Conservation (phyloP, 2,888 invertebrate species). For the Hypsopygia costalis region DNA sequence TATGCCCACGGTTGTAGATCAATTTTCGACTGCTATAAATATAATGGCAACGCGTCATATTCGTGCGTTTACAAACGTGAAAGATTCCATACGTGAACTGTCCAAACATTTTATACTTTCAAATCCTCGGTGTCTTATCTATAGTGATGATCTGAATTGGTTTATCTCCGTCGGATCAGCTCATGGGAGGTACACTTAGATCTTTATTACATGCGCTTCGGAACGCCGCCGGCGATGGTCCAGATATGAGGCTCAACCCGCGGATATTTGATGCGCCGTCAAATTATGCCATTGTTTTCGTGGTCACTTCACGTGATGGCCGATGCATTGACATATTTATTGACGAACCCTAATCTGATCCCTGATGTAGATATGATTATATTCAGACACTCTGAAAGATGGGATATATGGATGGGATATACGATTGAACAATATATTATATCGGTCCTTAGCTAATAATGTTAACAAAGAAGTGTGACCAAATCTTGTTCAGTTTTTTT, state of each 20-base stretch:
- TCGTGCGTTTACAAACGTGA: slow-evolving; percentile 68
- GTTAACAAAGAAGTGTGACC: no score
- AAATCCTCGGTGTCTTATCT: slow-evolving; percentile 70
- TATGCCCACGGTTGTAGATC: slow-evolving; percentile 27
- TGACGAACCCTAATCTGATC: slow-evolving; percentile 39
- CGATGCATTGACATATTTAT: slow-evolving; percentile 68
- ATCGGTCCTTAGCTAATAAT: no score
- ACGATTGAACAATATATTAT: no score
- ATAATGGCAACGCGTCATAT: slow-evolving; percentile 56
- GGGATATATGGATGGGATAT: no score
- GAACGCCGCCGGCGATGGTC: slow-evolving; percentile 16
- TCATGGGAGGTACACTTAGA: slow-evolving; percentile 70
- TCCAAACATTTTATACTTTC: slow-evolving; percentile 81
- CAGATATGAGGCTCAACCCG: slow-evolving; percentile 26
- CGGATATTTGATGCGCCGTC: slow-evolving; percentile 60
- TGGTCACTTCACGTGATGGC: slow-evolving; percentile 49
- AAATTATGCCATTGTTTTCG: slow-evolving; percentile 67
- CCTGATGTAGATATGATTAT: slow-evolving; percentile 54
- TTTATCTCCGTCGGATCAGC: slow-evolving; percentile 63
- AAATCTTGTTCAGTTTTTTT: no score
- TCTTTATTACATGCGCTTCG: slow-evolving; percentile 72
- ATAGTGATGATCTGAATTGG: slow-evolving; percentile 73
- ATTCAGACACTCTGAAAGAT: not conserved
- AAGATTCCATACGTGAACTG: slow-evolving; percentile 75
- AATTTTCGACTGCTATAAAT: slow-evolving; percentile 23